Evolutionary conservation across 2,113 vertebrate species (phyloP).

Genomic region (Microcebus lehilahytsara): DNA sequence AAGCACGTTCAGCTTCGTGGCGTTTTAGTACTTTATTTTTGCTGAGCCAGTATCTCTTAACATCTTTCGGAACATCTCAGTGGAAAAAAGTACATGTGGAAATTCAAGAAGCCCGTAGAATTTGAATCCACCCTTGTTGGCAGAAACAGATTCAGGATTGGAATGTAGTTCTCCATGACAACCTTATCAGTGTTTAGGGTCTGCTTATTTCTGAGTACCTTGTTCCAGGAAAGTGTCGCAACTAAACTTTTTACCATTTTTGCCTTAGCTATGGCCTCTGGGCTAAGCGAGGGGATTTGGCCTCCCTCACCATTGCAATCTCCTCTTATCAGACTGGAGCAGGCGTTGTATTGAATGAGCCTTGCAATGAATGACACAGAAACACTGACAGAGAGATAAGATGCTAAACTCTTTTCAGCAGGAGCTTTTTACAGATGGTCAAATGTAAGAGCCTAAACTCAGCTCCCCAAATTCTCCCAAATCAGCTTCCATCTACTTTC

Average conservation of each 20-base stretch:
- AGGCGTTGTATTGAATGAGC: background rate
- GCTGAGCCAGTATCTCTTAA: background rate
- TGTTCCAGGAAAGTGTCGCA: conserved; percentile 49
- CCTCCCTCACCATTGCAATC: background rate
- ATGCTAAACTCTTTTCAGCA: background rate
- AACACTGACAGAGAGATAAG: conserved; percentile 30
- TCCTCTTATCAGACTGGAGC: conserved; percentile 40
- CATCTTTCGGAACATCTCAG: conserved; percentile 9
- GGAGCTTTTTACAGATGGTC: background rate
- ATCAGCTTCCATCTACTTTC: background rate
- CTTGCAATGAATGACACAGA: background rate
- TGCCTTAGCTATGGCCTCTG: background rate
- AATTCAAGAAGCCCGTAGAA: conserved; percentile 32
- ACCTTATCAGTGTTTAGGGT: conserved; percentile 64
- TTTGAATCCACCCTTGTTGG: background rate
- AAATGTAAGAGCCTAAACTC: background rate
- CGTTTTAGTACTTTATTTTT: background rate
- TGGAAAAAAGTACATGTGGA: background rate
- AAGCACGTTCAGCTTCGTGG: background rate
- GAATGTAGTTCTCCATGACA: conserved; percentile 50
- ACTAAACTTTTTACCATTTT: background rate
- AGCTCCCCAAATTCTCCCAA: background rate
- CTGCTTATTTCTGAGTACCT: conserved; percentile 50
- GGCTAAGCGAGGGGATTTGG: background rate
- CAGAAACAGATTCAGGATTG: conserved; percentile 16